A percentile compares a stretch with the other conserved stretches of the same genome.
Conservation (phyloP, 2,888 invertebrate species). For the Nineta flava region DNA sequence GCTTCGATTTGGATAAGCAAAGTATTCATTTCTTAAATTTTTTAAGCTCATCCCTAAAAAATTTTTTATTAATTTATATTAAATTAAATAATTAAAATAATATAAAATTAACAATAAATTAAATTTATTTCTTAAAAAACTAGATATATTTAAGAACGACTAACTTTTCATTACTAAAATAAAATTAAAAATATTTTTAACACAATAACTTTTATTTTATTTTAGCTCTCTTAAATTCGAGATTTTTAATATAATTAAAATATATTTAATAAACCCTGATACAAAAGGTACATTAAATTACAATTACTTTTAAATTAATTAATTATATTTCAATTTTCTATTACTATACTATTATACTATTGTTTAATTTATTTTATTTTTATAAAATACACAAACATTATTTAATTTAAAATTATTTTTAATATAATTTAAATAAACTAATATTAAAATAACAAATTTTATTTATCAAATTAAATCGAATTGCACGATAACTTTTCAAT, state of each 20-base stretch:
- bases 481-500: slow-evolving; percentile 32
- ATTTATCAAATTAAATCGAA: neutral
- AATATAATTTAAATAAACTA: neutral
- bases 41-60: neutral
- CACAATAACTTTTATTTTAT: slow-evolving; percentile 39
- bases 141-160: slow-evolving; percentile 50
- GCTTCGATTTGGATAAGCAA: too few relatives aligned
- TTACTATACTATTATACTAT: slow-evolving; percentile 40
- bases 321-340: slow-evolving; percentile 34
- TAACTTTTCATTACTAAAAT: slow-evolving; percentile 48
- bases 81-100: neutral
- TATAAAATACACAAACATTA: neutral
- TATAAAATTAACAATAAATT: slow-evolving; percentile 22
- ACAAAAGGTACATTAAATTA: slow-evolving; percentile 52
- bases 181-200: slow-evolving; percentile 42
- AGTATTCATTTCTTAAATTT: slow-evolving; percentile 12
- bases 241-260: slow-evolving; percentile 28
- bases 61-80: neutral
- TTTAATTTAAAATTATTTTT: neutral
- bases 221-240: slow-evolving; percentile 48
- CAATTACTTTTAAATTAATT: slow-evolving; percentile 34
- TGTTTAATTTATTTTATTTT: slow-evolving; percentile 19
- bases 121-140: slow-evolving; percentile 47
- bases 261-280: slow-evolving; percentile 48
- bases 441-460: neutral